These are phyloP conservation scores for Parazoanthus swiftii DNA, from an alignment of 92 coral and sea anemone species.

Conservation along the genomic window DNA sequence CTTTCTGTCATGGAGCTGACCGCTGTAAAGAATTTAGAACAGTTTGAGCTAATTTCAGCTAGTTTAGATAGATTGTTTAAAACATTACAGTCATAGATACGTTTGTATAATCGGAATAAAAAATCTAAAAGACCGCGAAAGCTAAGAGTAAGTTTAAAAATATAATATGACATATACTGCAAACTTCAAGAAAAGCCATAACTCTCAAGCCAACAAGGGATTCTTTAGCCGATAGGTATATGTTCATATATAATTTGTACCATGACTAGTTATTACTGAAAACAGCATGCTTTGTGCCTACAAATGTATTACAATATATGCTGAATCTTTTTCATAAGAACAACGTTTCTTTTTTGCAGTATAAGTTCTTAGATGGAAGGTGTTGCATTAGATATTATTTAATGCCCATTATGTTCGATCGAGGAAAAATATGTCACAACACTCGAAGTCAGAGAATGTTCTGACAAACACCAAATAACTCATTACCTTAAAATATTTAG, in stretches of 20 bases:
- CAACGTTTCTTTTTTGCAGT: not conserved
- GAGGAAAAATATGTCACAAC: not conserved
- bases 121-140: not conserved
- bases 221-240: too few relatives aligned
- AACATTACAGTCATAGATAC: not conserved
- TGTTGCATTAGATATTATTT: not conserved
- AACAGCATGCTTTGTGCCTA: not conserved
- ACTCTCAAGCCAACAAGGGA: not conserved
- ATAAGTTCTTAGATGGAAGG: not conserved
- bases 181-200: not conserved
- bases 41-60: slow-evolving; percentile 15
- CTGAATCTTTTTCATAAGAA: not conserved
- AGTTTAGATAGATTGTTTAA: not conserved
- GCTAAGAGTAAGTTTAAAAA: not conserved
- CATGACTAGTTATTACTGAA: not conserved
- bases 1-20: not conserved
- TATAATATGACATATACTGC: not conserved
- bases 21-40: not conserved
- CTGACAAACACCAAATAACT: not conserved
- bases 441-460: not conserved
- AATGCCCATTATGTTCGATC: not conserved
- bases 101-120: not conserved
- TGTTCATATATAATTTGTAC: not conserved
- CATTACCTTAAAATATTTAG: not conserved
- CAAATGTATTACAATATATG: not conserved